phyloP scores from a whole-genome alignment of 2,113 vertebrate genomes.

The Lophura nycthemera region DNA sequence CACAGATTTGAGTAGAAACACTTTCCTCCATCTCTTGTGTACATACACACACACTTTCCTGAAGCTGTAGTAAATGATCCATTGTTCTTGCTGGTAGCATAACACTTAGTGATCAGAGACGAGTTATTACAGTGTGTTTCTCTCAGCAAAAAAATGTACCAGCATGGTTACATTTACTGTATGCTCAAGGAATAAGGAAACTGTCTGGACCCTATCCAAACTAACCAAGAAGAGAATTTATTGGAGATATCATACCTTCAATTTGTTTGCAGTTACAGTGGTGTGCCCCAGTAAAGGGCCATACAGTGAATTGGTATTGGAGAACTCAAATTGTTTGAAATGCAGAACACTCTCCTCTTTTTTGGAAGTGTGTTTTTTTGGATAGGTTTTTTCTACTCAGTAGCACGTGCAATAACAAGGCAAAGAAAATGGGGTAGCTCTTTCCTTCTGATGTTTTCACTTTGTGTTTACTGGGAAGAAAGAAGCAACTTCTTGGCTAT shows the following conservation, averaged over 20 bases:
- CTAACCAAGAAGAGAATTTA: background rate
- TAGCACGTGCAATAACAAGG: background rate
- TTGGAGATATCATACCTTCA: accelerated
- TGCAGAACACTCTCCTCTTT: accelerated
- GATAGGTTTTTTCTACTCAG: background rate
- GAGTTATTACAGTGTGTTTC: background rate
- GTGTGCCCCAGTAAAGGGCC: background rate
- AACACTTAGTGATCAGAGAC: background rate
- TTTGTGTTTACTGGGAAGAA: background rate
- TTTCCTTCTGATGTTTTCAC: background rate
- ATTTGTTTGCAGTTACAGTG: accelerated
- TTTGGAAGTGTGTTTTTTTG: background rate
- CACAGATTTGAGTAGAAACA: background rate
- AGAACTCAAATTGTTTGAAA: background rate
- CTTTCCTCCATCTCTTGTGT: background rate
- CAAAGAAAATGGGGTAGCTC: accelerated
- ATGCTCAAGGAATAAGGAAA: background rate
- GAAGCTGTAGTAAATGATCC: background rate
- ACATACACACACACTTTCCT: accelerated
- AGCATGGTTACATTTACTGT: accelerated
- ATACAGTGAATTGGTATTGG: background rate
- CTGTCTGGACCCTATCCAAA: background rate
- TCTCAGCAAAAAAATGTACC: background rate
- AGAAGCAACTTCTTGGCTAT: background rate
- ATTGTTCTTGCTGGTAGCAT: background rate